A percentile compares a stretch with the other conserved stretches of the same genome.
These are phyloP conservation scores for Gracilinanus agilis DNA, from an alignment of 2,113 vertebrate species.

Conservation along the genomic window DNA sequence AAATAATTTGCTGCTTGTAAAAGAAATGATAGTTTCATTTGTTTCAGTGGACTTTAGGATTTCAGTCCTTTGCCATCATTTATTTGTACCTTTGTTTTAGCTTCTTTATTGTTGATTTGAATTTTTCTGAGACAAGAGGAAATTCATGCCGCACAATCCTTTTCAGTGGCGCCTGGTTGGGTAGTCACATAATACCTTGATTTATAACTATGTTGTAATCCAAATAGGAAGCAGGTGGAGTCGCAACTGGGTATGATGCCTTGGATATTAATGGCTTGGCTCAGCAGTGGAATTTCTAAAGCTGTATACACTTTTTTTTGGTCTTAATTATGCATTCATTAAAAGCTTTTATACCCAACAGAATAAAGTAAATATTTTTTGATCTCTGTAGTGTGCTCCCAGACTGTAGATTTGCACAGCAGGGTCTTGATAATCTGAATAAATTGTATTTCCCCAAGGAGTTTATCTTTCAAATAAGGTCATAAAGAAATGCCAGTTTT, in stretches of 20 bases:
- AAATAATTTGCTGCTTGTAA: conserved; percentile 14
- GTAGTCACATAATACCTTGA: conserved; percentile 78
- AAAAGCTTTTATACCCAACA: conserved; percentile 91
- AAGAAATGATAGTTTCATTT: neutral
- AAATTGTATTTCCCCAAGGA: conserved; percentile 92
- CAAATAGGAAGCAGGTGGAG: conserved; percentile 88
- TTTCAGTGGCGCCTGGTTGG: conserved; percentile 50
- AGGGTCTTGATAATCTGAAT: conserved; percentile 92
- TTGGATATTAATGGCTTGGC: conserved; percentile 88
- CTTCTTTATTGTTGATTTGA: conserved; percentile 11
- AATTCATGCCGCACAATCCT: conserved; percentile 39
- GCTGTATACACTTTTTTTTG: conserved; percentile 86
- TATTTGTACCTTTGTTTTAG: neutral
- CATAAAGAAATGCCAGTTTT: conserved; percentile 88
- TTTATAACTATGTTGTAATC: conserved; percentile 85
- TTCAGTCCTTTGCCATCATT: neutral
- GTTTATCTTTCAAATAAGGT: conserved; percentile 92
- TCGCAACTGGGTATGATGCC: conserved; percentile 83
- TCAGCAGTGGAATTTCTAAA: conserved; percentile 87
- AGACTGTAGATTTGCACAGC: conserved; percentile 93
- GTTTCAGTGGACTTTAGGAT: conserved; percentile 37
- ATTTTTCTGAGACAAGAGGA: conserved; percentile 29
- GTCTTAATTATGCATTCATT: conserved; percentile 94
- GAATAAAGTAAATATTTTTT: conserved; percentile 94
- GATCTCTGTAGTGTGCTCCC: conserved; percentile 91